Evolutionary conservation across 53 echinoderm and acorn worm species (phyloP).

Genomic region (Pentamera pediparva): DNA sequence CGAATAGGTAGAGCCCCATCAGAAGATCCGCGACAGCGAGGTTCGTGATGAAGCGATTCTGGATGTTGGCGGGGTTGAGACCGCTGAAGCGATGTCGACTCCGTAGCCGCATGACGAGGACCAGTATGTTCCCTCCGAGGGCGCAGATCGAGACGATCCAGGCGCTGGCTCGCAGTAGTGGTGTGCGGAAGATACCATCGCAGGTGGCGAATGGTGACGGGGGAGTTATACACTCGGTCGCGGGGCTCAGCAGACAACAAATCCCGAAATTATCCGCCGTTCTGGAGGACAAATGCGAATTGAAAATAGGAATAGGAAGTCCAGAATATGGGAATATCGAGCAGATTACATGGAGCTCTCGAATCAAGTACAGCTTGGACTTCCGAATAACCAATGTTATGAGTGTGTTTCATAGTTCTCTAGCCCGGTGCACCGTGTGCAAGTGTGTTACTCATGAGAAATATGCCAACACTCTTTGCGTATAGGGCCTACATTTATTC

Average conservation of each 20-base stretch:
- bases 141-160: slow-evolving; percentile 49
- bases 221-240: slow-evolving; percentile 41
- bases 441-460: background rate
- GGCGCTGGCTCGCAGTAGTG: slow-evolving; percentile 36
- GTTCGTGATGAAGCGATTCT: slow-evolving; percentile 45
- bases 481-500: too few relatives aligned
- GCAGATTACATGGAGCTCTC: background rate
- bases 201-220: slow-evolving; percentile 54
- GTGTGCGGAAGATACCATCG: slow-evolving; percentile 49
- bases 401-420: too few relatives aligned
- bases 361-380: too few relatives aligned
- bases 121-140: slow-evolving; percentile 42
- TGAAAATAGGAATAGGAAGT: too few relatives aligned
- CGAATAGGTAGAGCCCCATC: slow-evolving; percentile 60
- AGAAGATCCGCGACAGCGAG: slow-evolving; percentile 55
- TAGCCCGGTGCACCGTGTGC: too few relatives aligned
- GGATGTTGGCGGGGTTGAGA: slow-evolving; percentile 19
- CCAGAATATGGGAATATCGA: too few relatives aligned
- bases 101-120: slow-evolving; percentile 40
- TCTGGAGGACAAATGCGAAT: slow-evolving; percentile 34
- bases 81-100: background rate
- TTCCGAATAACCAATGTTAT: too few relatives aligned
- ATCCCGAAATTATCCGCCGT: slow-evolving; percentile 44
- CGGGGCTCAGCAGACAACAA: slow-evolving; percentile 45
- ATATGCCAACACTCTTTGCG: too few relatives aligned